Conservation (phyloP, 2,113 vertebrate species). For the Sus scrofa region DNA sequence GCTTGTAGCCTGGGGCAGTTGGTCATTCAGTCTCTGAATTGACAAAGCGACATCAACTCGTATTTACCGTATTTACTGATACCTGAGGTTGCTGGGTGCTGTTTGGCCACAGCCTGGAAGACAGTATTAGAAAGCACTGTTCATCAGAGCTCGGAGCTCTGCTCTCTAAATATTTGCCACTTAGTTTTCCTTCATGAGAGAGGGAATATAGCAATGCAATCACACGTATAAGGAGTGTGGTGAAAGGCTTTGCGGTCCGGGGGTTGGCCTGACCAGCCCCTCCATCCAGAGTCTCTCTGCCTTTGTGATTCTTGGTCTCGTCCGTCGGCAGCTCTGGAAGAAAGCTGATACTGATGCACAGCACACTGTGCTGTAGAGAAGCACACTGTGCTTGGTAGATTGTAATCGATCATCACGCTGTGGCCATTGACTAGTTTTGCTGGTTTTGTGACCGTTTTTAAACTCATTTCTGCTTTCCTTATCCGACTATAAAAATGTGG, state of each 20-base stretch:
- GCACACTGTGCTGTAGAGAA: neutral
- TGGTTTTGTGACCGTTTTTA: neutral
- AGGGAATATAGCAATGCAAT: fast-evolving
- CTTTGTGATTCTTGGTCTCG: neutral
- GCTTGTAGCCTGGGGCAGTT: too few species aligned
- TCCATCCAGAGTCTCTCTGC: too few species aligned
- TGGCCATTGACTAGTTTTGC: neutral
- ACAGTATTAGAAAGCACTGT: neutral
- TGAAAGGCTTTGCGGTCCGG: neutral
- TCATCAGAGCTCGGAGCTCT: neutral
- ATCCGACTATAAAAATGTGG: neutral
- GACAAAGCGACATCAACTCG: neutral
- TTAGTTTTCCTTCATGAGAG: neutral
- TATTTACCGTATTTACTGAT: neutral
- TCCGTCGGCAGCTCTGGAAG: neutral
- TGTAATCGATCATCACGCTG: neutral
- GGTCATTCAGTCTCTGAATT: neutral
- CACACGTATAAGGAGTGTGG: neutral
- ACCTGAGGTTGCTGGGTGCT: too few species aligned
- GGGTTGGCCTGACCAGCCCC: neutral
- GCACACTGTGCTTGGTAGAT: neutral
- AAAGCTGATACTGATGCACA: neutral
- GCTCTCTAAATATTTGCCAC: neutral
- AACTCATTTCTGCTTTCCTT: slow-evolving; percentile 3
- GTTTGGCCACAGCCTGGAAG: neutral